Evolutionary conservation across 2,888 invertebrate species (phyloP).

Genomic region (Petrophora chlorosata): DNA sequence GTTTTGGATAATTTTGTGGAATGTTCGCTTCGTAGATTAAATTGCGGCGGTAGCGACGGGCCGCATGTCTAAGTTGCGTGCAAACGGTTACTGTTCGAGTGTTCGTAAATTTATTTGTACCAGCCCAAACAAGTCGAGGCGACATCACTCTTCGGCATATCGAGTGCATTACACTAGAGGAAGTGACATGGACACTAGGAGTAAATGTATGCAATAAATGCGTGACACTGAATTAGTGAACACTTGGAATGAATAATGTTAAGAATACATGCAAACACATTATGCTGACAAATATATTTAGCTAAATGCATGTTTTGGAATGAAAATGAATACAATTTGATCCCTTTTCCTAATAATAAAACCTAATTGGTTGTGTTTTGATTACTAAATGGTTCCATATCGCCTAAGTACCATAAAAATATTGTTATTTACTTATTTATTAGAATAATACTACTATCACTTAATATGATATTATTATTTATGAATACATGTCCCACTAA

Average conservation of each 20-base stretch:
- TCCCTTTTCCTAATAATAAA: conserved; percentile 20
- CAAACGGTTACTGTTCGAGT: conserved; percentile 27
- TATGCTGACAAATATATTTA: conserved; percentile 28
- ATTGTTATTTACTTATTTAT: conserved; percentile 22
- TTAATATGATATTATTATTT: conserved; percentile 30
- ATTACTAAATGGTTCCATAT: conserved; percentile 66
- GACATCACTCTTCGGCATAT: conserved; percentile 81
- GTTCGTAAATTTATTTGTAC: conserved; percentile 39
- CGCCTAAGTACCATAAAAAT: conserved; percentile 40
- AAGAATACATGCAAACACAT: conserved; percentile 35
- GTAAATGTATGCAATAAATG: conserved; percentile 40
- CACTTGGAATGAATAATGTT: conserved; percentile 40
- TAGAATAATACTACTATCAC: conserved; percentile 31
- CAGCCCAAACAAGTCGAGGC: conserved; percentile 58
- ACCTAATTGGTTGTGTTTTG: conserved; percentile 23
- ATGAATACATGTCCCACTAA: conserved; percentile 19
- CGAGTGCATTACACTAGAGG: conserved; percentile 76
- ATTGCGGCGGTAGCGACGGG: conserved; percentile 45
- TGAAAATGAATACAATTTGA: conserved; percentile 23
- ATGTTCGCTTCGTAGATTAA: conserved; percentile 39
- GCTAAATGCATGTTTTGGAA: conserved; percentile 44
- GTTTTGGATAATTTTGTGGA: conserved; percentile 30
- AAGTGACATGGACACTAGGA: conserved; percentile 74
- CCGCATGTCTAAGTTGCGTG: conserved; percentile 48
- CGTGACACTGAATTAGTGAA: conserved; percentile 25